Base-by-base conservation (phyloP, 2,888 invertebrate genomes). In the Temnothorax unifasciatus region DNA sequence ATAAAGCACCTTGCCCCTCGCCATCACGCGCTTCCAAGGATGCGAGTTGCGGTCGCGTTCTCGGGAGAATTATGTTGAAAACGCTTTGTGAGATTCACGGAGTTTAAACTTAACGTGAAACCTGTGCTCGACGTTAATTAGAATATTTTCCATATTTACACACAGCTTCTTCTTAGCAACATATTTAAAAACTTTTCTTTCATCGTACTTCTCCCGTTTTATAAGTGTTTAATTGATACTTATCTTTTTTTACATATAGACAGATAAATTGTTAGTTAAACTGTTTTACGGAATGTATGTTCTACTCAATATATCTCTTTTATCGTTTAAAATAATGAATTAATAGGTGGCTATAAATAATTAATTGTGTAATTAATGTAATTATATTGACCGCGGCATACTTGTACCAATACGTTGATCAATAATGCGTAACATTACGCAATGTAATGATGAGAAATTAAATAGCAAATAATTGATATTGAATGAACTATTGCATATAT, bases 1-100 rank as follows among this genome's bases (percentile, higher is more conserved):
- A 88, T 88, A 88, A 85, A 84, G 75, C 85, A 87, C 61, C 81
- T 85, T 87, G 68, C 76, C 69, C 47, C 71, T 52, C 73, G 47
- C 63, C 64, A 86, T 81, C 77, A 75, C 61, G 34, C 69, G 69
- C 64, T 82, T 76, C 41, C 25, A 25, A 81, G 66, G 66, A 85
- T 59, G 52, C 69, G 52, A 59, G 38, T 18, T 38, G 59, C 25
- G 69, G 25, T 73, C 21, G 15, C 44, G n/a, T 71, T 25, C 29
- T 69, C 54, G 38, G n/a, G 13, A 50, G 38, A 73, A 81, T 71
- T 50, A 73, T 21, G 41, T 59, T 59, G 34, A 61, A 73, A 34
- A 69, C 11, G 21, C 15, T 38, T 21, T 18, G 18, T 18, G 13
- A 81, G 47, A 38, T 38, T 57, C 59, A 34, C 18, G 38, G 6